Conservation (phyloP, 2,113 vertebrate genomes). For the Lipotes vexillifer region DNA sequence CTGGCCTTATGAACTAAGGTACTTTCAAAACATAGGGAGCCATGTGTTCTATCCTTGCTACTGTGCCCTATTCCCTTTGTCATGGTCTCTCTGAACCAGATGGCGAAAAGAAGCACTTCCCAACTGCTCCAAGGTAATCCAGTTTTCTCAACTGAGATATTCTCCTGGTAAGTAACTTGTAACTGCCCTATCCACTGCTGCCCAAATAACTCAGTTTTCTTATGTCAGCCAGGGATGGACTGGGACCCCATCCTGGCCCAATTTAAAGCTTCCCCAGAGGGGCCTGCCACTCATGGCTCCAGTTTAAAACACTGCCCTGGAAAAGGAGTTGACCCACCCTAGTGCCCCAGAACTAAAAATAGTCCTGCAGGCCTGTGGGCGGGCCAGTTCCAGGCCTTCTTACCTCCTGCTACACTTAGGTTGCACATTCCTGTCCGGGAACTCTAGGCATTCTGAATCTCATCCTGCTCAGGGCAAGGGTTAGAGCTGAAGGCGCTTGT, state of each 20-base stretch:
- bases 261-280: not conserved
- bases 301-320: constrained; percentile 29
- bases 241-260: not conserved
- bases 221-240: not conserved
- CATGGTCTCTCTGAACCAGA: not conserved
- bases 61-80: not conserved
- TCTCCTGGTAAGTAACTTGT: not conserved
- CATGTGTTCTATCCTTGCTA: not conserved
- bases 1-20: not conserved
- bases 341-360: constrained; percentile 46
- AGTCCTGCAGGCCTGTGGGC: not conserved
- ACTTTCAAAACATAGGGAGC: not conserved
- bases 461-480: not conserved
- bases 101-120: not conserved
- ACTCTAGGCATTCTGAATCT: not conserved
- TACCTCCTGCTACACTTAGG: not conserved
- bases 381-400: not conserved
- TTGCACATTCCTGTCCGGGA: not conserved
- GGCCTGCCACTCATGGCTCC: constrained; percentile 37
- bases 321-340: constrained; percentile 43
- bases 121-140: not conserved
- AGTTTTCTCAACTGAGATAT: not conserved
- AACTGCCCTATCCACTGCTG: not conserved
- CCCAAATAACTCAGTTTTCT: not conserved
- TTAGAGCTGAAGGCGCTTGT: not conserved